These are phyloP conservation scores for Sula dactylatra DNA, from an alignment of 2,113 vertebrate genomes.

Conservation along the genomic window DNA sequence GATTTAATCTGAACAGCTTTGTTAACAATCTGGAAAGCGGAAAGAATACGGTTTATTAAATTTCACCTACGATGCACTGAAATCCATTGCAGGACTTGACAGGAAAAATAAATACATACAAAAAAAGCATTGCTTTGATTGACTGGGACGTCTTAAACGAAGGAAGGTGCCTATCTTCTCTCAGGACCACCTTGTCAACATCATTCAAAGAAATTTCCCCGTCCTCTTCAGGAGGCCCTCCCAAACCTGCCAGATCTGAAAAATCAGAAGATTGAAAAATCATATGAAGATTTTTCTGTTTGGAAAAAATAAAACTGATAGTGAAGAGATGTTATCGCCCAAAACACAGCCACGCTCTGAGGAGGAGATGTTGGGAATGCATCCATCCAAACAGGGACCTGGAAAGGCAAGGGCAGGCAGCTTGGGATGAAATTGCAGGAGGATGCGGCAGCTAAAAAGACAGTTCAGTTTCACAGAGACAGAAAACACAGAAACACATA, in stretches of 20 bases:
- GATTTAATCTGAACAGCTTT: background rate
- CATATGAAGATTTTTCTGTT: background rate
- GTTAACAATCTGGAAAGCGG: background rate
- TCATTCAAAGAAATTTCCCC: background rate
- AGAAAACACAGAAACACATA: background rate
- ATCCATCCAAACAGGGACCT: background rate
- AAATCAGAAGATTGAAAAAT: background rate
- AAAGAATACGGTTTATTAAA: background rate
- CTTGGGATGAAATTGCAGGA: background rate
- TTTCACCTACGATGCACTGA: background rate
- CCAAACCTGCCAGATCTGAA: background rate
- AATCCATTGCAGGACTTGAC: background rate
- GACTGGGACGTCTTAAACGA: background rate
- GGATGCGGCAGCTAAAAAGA: slow-evolving; percentile 7
- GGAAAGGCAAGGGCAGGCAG: background rate
- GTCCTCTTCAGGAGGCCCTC: background rate
- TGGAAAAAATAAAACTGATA: background rate
- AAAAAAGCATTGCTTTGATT: background rate
- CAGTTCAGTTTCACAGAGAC: background rate
- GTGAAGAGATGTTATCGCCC: background rate
- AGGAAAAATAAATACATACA: background rate
- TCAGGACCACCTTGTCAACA: background rate
- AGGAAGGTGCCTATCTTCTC: background rate
- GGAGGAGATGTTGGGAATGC: background rate
- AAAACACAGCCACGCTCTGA: background rate